Conservation (phyloP, 2,113 vertebrate genomes). For the Antechinus flavipes region DNA sequence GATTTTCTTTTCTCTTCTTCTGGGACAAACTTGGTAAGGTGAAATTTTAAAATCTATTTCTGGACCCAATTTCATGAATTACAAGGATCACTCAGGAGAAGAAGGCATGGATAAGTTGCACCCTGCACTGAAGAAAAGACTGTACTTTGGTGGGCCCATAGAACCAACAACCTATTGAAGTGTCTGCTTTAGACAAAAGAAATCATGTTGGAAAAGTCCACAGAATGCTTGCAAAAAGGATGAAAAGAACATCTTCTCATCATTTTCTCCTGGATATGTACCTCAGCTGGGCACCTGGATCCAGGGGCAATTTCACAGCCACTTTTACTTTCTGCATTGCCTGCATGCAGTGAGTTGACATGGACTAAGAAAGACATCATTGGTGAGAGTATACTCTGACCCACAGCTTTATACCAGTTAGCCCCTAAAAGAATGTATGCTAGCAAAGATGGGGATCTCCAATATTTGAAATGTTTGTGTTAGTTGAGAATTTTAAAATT, state of each 20-base stretch:
- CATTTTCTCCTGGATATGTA: neutral
- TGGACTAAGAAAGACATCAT: no score
- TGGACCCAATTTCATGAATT: neutral
- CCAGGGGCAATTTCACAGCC: neutral
- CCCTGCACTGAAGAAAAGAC: neutral
- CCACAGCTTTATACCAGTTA: neutral
- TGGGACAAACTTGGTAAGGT: neutral
- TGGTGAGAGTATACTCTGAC: neutral
- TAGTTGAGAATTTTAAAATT: neutral
- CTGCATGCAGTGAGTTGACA: neutral
- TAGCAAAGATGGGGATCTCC: conserved; percentile 2
- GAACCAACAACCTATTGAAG: neutral
- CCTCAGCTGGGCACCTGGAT: neutral
- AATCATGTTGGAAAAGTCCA: neutral
- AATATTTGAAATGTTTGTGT: neutral
- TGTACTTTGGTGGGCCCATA: neutral
- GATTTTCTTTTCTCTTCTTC: neutral
- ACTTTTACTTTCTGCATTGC: neutral
- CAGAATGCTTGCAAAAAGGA: neutral
- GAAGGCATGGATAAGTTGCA: neutral
- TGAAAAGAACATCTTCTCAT: neutral
- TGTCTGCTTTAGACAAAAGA: neutral
- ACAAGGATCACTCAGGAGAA: neutral
- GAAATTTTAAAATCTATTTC: conserved; percentile 11
- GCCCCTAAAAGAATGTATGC: neutral